Evolutionary conservation across 2,797 vertebrate species (phyloP), one percentile per base, ranked within the genome.

Genomic region (Xiphophorus birchmanni): DNA sequence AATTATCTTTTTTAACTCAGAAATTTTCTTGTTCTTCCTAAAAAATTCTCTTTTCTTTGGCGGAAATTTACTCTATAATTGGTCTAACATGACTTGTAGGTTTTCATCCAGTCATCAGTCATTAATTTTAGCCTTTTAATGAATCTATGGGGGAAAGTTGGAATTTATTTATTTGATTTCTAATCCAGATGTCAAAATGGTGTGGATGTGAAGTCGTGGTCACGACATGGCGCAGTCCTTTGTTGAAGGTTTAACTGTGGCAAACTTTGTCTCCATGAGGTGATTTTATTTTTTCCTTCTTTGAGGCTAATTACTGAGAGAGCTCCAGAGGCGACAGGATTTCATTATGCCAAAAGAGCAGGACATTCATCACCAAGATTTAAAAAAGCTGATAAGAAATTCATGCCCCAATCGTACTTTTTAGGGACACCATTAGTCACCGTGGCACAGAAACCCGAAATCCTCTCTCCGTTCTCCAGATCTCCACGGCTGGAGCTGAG

Each of bases 351-450:
- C 35, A 76, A 58, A 11, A 48, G 91, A 91, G 15, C 82, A 89
- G 89, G 80, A 80, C 89, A 93, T 94, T 89, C 79, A 91, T 94
- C 92, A 91, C 73, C 56, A 76, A 84, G 82, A 90, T 88, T 90
- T 91, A 32, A 84, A 85, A 86, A 83, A 89, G 18, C 80, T 83
- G 83, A 76, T 94, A 75, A 92, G 84, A 90, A 87, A 93, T 94
- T 88, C 58, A 92, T 91, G 88, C 78, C 42, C 77, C 82, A 82
- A 87, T 89, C 89, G 77, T 90, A 91, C 84, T 92, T 94, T 90
- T 93, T 89, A 89, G 87, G 85, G 85, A 88, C 78, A 81, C 86
- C 2, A 89, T 94, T 83, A 88, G 85, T 92, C 90, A 88, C 75
- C n/a, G 4, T 79, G 91, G 82, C 84, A 63, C 84, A 77, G 26